Percentiles rank a stretch among this genome's conserved stretches.
phyloP scores from a whole-genome alignment of 1,140 invertebrate species.

The Thaumetopoea pityocampa region DNA sequence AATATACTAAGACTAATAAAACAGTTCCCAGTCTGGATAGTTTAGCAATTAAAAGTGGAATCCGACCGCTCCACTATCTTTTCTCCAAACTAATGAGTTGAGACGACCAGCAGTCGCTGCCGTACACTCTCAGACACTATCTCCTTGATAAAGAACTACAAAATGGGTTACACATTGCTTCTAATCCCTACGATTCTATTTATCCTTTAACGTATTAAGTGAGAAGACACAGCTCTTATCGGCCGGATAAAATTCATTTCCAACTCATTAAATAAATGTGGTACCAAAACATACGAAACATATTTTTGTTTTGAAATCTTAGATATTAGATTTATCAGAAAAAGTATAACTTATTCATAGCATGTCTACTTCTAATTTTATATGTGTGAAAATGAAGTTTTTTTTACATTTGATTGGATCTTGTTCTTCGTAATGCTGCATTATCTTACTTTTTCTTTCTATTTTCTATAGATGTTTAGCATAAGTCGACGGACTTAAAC shows the following conservation, averaged over 20 bases:
- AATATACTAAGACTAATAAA: constrained; percentile 31
- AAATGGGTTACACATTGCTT: constrained; percentile 59
- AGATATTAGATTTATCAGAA: too few species aligned
- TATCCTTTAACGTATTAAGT: constrained; percentile 57
- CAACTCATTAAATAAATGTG: constrained; percentile 46
- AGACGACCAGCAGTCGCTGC: constrained; percentile 37
- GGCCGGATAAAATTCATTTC: constrained; percentile 33
- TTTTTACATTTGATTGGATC: too few species aligned
- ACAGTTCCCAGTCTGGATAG: constrained; percentile 37
- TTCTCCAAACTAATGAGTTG: constrained; percentile 54
- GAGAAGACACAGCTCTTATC: constrained; percentile 51
- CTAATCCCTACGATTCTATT: constrained; percentile 43
- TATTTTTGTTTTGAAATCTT: too few species aligned
- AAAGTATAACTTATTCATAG: too few species aligned
- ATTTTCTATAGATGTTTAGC: too few species aligned
- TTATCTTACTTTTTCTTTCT: too few species aligned
- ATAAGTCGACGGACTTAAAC: too few species aligned
- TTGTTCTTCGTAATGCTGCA: too few species aligned
- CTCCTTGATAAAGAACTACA: constrained; percentile 62
- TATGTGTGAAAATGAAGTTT: too few species aligned
- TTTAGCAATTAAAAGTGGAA: constrained; percentile 56
- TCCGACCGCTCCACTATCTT: constrained; percentile 48
- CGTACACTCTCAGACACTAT: constrained; percentile 48
- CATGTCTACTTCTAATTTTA: too few species aligned
- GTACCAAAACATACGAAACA: constrained; percentile 31